These are phyloP conservation scores for Hymenochirus boettgeri DNA, from an alignment of 2,113 vertebrate genomes.

Conservation along the genomic window DNA sequence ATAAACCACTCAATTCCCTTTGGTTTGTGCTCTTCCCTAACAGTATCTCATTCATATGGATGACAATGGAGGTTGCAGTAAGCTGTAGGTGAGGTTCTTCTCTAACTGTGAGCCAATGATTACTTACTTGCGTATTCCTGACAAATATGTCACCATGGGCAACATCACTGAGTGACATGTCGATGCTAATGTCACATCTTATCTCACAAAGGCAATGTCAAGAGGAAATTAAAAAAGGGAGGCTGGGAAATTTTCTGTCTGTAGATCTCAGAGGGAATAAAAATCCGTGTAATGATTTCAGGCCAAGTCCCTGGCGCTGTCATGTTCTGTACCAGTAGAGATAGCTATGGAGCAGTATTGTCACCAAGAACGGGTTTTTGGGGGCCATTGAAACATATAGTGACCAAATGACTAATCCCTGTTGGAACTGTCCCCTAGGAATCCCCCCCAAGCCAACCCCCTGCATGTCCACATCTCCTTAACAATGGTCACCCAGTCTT, in stretches of 20 bases:
- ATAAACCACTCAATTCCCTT: no score
- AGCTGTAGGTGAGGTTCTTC: neutral
- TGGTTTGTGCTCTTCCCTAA: no score
- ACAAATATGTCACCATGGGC: slow-evolving; percentile 12
- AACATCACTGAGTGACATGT: slow-evolving; percentile 7
- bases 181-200: slow-evolving; percentile 10
- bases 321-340: no score
- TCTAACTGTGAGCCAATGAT: neutral
- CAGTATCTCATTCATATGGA: neutral
- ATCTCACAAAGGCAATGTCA: slow-evolving; percentile 6
- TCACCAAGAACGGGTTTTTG: no score
- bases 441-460: no score
- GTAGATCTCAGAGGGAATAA: neutral
- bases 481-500: no score
- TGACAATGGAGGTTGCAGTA: neutral
- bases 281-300: neutral
- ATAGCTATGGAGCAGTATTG: no score
- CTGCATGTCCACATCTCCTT: no score
- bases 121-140: slow-evolving; percentile 1
- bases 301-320: neutral
- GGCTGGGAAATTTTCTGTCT: slow-evolving; percentile 1
- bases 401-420: no score
- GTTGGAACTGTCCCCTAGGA: no score
- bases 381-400: no score
- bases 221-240: slow-evolving; percentile 26